A percentile compares a stretch with the other conserved stretches of the same genome.
phyloP scores from a whole-genome alignment of 2,113 vertebrate genomes.

The Aleadryas rufinucha region DNA sequence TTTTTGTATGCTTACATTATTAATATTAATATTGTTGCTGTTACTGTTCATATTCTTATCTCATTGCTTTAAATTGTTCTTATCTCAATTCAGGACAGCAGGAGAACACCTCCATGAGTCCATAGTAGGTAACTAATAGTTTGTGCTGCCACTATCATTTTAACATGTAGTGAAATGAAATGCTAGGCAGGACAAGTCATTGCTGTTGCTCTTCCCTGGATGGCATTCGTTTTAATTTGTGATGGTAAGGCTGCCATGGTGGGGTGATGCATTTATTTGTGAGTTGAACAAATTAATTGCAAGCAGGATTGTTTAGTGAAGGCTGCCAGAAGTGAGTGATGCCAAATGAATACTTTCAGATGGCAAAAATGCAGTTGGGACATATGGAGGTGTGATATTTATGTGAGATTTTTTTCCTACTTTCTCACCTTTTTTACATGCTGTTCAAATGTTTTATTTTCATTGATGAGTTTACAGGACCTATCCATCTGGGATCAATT shows the following conservation, averaged over 20 bases:
- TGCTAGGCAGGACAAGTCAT: too few species aligned
- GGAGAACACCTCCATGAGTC: not conserved
- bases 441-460: not conserved
- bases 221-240: fast-evolving
- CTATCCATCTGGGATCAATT: not conserved
- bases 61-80: not conserved
- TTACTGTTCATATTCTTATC: not conserved
- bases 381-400: not conserved
- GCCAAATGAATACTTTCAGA: not conserved
- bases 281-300: not conserved
- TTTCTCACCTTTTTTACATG: not conserved
- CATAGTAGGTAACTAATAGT: not conserved
- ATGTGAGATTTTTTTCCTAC: not conserved
- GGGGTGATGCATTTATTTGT: not conserved
- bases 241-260: not conserved
- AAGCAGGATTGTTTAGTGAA: not conserved
- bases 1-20: not conserved
- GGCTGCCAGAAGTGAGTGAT: not conserved
- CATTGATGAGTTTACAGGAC: not conserved
- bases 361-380: not conserved
- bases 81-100: not conserved
- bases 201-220: not conserved
- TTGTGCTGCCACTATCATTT: not conserved
- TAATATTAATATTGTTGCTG: not conserved
- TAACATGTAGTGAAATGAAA: not conserved